Evolutionary conservation across 2,888 invertebrate species (phyloP).

Genomic region (Augochlorella aurata): DNA sequence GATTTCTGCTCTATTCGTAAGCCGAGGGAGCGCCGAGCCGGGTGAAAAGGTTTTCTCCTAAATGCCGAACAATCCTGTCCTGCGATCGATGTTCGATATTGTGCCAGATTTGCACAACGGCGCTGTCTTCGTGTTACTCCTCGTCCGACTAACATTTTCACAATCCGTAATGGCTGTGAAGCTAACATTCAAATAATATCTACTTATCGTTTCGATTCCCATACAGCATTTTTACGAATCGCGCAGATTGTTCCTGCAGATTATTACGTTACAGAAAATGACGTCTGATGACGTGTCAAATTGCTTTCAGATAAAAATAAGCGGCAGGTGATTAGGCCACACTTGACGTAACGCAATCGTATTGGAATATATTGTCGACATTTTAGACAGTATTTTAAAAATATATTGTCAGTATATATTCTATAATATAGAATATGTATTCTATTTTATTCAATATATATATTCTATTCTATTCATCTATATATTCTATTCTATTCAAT

Average conservation of each 20-base stretch:
- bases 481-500: too few species aligned
- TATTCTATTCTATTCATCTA: too few species aligned
- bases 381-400: too few species aligned
- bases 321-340: too few species aligned
- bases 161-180: not conserved
- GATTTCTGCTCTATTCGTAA: slow-evolving; percentile 34
- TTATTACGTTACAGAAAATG: not conserved
- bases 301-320: too few species aligned
- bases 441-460: too few species aligned
- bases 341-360: too few species aligned
- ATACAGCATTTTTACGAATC: not conserved
- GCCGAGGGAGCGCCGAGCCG: slow-evolving; percentile 64
- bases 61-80: slow-evolving; percentile 65
- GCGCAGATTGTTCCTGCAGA: not conserved
- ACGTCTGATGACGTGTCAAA: too few species aligned
- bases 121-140: slow-evolving; percentile 15
- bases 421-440: too few species aligned
- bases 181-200: not conserved
- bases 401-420: too few species aligned
- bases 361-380: too few species aligned
- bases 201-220: not conserved
- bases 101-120: slow-evolving; percentile 21
- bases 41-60: slow-evolving; percentile 71
- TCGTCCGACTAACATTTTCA: not conserved
- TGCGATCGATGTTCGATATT: slow-evolving; percentile 41